Evolutionary conservation across 2,888 invertebrate species (phyloP).

Genomic region (Xylota segnis): DNA sequence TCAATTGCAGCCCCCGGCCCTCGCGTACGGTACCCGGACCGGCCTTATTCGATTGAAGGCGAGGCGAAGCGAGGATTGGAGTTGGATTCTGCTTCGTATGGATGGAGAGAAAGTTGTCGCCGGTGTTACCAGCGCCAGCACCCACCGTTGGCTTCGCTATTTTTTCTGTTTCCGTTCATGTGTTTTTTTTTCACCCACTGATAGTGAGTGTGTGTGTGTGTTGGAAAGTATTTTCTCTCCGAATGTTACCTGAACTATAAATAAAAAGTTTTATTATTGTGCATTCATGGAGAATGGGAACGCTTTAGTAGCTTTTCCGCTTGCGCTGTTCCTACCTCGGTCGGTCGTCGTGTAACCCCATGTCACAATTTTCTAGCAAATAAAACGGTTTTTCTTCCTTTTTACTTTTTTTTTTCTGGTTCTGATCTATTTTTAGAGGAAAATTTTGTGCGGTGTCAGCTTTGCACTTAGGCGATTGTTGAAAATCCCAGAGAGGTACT

Average conservation of each 20-base stretch:
- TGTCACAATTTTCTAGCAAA: conserved; percentile 51
- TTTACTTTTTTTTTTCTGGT: not conserved
- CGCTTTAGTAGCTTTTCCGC: conserved; percentile 74
- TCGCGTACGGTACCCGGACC: not conserved
- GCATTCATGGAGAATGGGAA: conserved; percentile 71
- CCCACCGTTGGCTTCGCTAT: conserved; percentile 3
- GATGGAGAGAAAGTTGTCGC: conserved; percentile 65
- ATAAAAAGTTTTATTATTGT: conserved; percentile 76
- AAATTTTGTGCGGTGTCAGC: conserved; percentile 34
- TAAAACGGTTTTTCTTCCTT: conserved; percentile 36
- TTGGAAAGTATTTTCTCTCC: conserved; percentile 63
- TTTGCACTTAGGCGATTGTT: conserved; percentile 33
- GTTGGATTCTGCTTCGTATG: not conserved
- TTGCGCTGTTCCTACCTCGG: conserved; percentile 14
- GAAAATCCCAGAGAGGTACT: not conserved
- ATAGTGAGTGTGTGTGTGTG: not conserved
- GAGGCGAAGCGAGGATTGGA: not conserved
- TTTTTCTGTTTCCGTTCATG: conserved; percentile 53
- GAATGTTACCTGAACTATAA: conserved; percentile 73
- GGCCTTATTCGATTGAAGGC: conserved; percentile 48
- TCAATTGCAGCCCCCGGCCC: conserved; percentile 56
- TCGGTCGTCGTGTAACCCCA: conserved; percentile 39
- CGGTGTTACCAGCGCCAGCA: conserved; percentile 31
- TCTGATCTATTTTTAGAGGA: not conserved
- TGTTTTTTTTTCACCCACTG: conserved; percentile 12